phyloP scores from a whole-genome alignment of 2,888 invertebrate species.

The Liodrosophila aerea region DNA sequence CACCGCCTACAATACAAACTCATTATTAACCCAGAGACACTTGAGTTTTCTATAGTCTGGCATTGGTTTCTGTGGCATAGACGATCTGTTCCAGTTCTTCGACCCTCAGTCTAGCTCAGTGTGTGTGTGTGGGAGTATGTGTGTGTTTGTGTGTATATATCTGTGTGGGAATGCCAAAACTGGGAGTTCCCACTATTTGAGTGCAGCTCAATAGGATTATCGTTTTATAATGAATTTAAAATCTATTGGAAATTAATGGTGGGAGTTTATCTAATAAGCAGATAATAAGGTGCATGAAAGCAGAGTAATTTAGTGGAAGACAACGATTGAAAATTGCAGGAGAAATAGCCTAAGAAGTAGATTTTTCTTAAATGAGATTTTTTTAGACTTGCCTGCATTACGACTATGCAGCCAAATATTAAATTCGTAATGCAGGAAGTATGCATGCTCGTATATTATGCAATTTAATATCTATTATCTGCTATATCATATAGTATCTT shows the following conservation, averaged over 20 bases:
- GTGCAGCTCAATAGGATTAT: constrained; percentile 13
- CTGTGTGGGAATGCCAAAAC: constrained; percentile 28
- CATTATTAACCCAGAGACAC: constrained; percentile 65
- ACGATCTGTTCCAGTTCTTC: constrained; percentile 12
- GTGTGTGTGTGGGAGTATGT: background rate
- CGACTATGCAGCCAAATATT: no score
- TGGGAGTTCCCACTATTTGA: constrained; percentile 40
- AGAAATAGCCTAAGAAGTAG: no score
- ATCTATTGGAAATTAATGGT: constrained; percentile 14
- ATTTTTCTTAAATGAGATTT: no score
- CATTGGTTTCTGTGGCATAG: constrained; percentile 22
- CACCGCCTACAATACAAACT: constrained; percentile 65
- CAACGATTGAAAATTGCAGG: no score
- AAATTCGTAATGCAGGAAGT: no score
- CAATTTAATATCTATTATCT: no score
- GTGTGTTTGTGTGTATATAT: constrained; percentile 11
- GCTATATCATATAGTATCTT: no score
- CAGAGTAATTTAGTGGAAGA: no score
- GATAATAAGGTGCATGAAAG: no score
- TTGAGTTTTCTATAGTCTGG: constrained; percentile 54
- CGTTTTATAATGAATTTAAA: constrained; percentile 23
- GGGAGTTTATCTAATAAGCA: constrained; percentile 8
- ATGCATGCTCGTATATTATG: no score
- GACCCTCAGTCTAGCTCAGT: constrained; percentile 17
- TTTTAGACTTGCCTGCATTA: no score